Evolutionary conservation across 1,140 invertebrate genomes (phyloP), one percentile per base, ranked within the genome.

Genomic region (Hyposmocoma kahamanoa): DNA sequence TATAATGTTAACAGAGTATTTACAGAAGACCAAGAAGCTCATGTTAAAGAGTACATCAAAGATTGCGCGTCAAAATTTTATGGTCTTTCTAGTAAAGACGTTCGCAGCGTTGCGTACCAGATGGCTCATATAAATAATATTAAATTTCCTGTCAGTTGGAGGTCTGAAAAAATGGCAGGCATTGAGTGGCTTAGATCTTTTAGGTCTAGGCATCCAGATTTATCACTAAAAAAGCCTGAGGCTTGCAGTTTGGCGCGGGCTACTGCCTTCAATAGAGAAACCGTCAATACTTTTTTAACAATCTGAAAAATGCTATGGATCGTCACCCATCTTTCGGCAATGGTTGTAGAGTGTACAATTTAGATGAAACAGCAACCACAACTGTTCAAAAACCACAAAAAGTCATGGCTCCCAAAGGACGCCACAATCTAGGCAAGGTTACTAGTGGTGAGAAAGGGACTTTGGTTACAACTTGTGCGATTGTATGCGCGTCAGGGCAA

Each of bases 401-500:
- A 28, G 24, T 28, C 5, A 9, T 44, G 20, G 42, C 11, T 18
- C 42, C 42, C 5, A 44, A 26, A 18, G 42, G 42, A 1, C 17
- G 20, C 13, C 26, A 28, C 4, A 44, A 18, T 13, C 5, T 44
- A n/a, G 22, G 22, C 15, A 44, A 13, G 24, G 42, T 44, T 1
- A 44, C 42, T 2, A 44, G 42, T 11, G 42, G 42, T 17, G 42
- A 44, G 26, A 26, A 19, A 18, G 42, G 42, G 0, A 26, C 22
- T 2, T 17, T 43, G 26, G 42, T 43, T 5, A 43, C 42, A 2
- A 43, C 42, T 24, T 43, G 42, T 17, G 11, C 5, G 10, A 44
- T 28, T 11, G 22, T 44, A 2, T 18, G 15, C 17, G 42, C 42
- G 13, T 13, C 1, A 17, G 50, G 65, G 1, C 36, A 65, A 26